Conservation (phyloP, 1,140 invertebrate species). For the Calosoma granatense region DNA sequence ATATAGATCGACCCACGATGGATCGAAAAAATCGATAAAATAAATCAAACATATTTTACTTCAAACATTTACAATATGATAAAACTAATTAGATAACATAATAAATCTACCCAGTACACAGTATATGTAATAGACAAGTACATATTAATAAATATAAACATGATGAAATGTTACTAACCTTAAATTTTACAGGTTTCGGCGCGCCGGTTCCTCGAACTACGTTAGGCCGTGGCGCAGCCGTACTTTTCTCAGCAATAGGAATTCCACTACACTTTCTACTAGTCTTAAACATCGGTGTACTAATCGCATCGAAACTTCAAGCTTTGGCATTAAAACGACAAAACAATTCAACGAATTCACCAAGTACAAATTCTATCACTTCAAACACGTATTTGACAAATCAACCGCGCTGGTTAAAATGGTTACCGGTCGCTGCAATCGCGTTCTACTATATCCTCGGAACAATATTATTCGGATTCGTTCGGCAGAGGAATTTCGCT, state of each 20-base stretch:
- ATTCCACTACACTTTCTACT: conserved; percentile 51
- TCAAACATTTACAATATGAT: too few relatives aligned
- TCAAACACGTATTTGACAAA: conserved; percentile 18
- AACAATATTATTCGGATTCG: conserved; percentile 47
- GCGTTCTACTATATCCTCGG: conserved; percentile 47
- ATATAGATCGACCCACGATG: too few relatives aligned
- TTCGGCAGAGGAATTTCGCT: conserved; percentile 38
- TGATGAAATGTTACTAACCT: too few relatives aligned
- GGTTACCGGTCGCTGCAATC: conserved; percentile 36
- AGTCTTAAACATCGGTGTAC: conserved; percentile 48
- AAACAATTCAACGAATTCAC: conserved; percentile 8
- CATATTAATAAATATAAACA: too few relatives aligned
- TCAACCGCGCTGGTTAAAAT: conserved; percentile 33
- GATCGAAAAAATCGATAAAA: too few relatives aligned
- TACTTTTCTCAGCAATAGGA: conserved; percentile 46
- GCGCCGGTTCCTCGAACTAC: conserved; percentile 49
- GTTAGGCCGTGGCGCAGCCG: conserved; percentile 43
- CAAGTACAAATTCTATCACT: conserved; percentile 19
- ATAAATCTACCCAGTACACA: too few relatives aligned
- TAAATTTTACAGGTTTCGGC: conserved; percentile 45
- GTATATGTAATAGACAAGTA: too few relatives aligned
- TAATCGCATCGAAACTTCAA: conserved; percentile 43
- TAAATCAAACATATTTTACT: too few relatives aligned
- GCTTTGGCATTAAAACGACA: conserved; percentile 28
- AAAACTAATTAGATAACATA: too few relatives aligned